phyloP scores from a whole-genome alignment of 2,797 vertebrate genomes.

The Labroides dimidiatus region DNA sequence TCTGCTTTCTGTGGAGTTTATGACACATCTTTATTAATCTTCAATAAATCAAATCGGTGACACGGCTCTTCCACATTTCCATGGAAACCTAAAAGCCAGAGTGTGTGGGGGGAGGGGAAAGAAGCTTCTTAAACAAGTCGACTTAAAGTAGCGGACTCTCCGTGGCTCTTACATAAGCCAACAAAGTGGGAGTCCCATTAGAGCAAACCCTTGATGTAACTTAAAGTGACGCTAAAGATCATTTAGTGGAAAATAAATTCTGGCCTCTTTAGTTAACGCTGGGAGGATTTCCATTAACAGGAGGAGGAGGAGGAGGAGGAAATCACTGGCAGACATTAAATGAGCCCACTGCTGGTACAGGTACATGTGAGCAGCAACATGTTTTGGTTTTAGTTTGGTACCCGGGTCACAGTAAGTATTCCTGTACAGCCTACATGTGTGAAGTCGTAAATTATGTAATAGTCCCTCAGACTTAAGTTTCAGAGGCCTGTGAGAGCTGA shows the following conservation, averaged over 20 bases:
- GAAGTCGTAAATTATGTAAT: too few relatives aligned
- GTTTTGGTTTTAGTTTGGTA: too few relatives aligned
- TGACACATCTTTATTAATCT: too few relatives aligned
- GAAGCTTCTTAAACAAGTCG: slow-evolving; percentile 43
- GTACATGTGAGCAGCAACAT: not conserved
- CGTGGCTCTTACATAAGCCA: slow-evolving; percentile 14
- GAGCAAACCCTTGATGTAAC: slow-evolving; percentile 22
- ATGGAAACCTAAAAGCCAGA: too few relatives aligned
- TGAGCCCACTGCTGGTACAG: slow-evolving; percentile 5
- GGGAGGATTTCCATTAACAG: slow-evolving; percentile 59
- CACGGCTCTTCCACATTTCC: too few relatives aligned
- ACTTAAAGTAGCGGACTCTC: slow-evolving; percentile 11
- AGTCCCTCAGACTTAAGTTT: too few relatives aligned
- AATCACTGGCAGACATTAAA: slow-evolving; percentile 27
- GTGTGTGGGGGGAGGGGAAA: too few relatives aligned
- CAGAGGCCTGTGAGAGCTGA: too few relatives aligned
- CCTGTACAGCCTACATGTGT: too few relatives aligned
- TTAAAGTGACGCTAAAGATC: slow-evolving; percentile 50
- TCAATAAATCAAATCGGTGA: too few relatives aligned
- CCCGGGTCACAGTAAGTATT: too few relatives aligned
- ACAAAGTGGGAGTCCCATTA: slow-evolving; percentile 41
- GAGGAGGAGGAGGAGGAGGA: slow-evolving; percentile 3
- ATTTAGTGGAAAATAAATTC: slow-evolving; percentile 54
- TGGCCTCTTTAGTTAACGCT: slow-evolving; percentile 23
- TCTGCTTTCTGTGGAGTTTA: too few relatives aligned